Evolutionary conservation across 2,797 vertebrate genomes (phyloP).

Genomic region (Calcarius lapponicus): DNA sequence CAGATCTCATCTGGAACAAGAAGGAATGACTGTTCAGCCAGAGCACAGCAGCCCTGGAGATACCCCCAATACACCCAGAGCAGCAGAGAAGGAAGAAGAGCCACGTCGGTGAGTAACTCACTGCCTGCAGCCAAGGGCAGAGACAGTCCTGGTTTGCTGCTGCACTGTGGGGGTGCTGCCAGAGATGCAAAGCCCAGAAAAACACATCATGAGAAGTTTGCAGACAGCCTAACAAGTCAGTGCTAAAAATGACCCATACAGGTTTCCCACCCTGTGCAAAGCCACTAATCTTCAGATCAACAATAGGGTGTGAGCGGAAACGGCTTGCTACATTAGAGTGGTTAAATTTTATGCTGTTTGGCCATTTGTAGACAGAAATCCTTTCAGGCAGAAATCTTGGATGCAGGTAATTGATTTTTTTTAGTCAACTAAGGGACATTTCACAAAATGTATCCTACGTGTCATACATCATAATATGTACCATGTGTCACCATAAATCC

Average conservation of each 20-base stretch:
- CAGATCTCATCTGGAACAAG: background rate
- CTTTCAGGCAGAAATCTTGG: background rate
- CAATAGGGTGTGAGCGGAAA: background rate
- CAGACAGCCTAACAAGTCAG: background rate
- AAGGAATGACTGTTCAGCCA: background rate
- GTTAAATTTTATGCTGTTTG: background rate
- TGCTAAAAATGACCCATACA: background rate
- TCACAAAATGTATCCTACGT: background rate
- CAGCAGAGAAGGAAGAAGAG: background rate
- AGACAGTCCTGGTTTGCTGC: background rate
- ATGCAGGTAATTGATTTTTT: background rate
- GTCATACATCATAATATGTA: background rate
- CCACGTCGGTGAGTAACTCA: fast-evolving
- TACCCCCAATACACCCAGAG: fast-evolving
- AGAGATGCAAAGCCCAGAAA: background rate
- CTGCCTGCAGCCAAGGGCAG: background rate
- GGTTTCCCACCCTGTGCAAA: background rate
- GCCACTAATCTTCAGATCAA: background rate
- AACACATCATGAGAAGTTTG: background rate
- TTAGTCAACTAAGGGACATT: background rate
- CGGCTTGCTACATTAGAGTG: background rate
- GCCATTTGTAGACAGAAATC: background rate
- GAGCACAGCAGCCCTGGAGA: fast-evolving
- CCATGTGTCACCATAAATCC: background rate
- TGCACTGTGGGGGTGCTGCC: fast-evolving